A percentile compares a stretch with the other conserved stretches of the same genome.
Conservation (phyloP, 1,140 invertebrate genomes). For the Nephotettix cincticeps region DNA sequence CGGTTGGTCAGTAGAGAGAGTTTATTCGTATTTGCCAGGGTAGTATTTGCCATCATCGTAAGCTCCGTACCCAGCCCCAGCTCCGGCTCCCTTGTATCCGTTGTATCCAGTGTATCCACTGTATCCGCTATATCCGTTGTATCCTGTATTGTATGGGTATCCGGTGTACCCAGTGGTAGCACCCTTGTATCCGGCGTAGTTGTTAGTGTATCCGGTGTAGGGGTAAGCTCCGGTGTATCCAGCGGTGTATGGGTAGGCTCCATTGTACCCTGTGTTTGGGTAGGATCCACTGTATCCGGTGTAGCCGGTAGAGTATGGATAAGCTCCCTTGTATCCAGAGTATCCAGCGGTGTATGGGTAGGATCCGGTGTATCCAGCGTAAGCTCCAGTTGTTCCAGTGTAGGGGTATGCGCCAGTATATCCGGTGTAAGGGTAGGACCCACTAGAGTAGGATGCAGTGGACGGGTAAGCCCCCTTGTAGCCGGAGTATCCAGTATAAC, state of each 20-base stretch:
- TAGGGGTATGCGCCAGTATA: slow-evolving; percentile 10
- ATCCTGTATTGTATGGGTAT: not conserved
- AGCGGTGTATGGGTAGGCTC: not conserved
- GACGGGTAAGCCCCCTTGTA: not conserved
- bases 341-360: slow-evolving; percentile 11
- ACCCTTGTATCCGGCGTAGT: not conserved
- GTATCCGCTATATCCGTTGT: not conserved
- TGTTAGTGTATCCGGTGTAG: not conserved
- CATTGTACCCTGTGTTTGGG: slow-evolving; percentile 2
- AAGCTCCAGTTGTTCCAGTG: not conserved
- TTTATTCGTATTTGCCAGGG: slow-evolving; percentile 6
- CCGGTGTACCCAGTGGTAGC: not conserved
- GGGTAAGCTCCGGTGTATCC: slow-evolving; percentile 10
- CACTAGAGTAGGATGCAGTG: not conserved
- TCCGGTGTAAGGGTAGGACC: not conserved
- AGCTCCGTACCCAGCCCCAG: not conserved
- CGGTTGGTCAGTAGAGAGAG: not conserved
- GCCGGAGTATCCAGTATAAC: not conserved
- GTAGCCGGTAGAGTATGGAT: not conserved
- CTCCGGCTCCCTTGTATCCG: not conserved
- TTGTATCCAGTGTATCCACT: not conserved
- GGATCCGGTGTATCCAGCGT: not conserved
- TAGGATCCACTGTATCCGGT: not conserved
- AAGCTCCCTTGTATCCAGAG: not conserved
- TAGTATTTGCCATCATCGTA: not conserved